Evolutionary conservation across 2,888 invertebrate genomes (phyloP), one percentile per base, ranked within the genome.

Genomic region (Schizotus pectinicornis): DNA sequence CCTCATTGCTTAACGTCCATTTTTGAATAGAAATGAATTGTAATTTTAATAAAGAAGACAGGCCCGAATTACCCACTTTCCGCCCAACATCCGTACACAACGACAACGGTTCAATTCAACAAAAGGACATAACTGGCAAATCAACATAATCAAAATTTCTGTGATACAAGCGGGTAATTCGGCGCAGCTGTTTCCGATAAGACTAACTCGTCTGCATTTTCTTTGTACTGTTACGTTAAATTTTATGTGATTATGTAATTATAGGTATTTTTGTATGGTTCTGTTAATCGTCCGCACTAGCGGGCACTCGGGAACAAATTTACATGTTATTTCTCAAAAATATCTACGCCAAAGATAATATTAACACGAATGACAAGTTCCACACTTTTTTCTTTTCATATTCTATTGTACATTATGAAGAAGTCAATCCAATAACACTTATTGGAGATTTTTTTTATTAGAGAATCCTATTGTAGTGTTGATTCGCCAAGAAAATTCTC

Each of bases 101-200:
- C 42, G 46, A 56, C 30, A 30, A 38, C 47, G 38, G 31, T 22
- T 30, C 22, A 22, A 22, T 22, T 22, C 5, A 22, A 22, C 22
- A 3, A 22, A 12, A 9, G 6, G 7, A 47, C 13, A 37, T 37
- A 41, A 38, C 37, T n/a, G 11, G 36, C 22, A 22, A 56, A 39
- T 32, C 37, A 34, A 46, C 46, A 53, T 54, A 57, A 57, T 59
- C 51, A 57, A 52, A 63, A 59, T 43, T 56, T 56, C 64, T 65
- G 65, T 65, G 65, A 65, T 65, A 65, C 51, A 56, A 63, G 58
- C 61, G 58, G 61, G 61, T 63, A 59, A 62, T 63, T 65, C 63
- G 61, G 61, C 34, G 7, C 9, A 8, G 6, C 30, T 13, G 32
- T 7, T 56, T 47, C 39, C 35, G 14, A 31, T 30, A 38, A 39